phyloP scores from a whole-genome alignment of 1,140 invertebrate species.

The Bombus balteatus region DNA sequence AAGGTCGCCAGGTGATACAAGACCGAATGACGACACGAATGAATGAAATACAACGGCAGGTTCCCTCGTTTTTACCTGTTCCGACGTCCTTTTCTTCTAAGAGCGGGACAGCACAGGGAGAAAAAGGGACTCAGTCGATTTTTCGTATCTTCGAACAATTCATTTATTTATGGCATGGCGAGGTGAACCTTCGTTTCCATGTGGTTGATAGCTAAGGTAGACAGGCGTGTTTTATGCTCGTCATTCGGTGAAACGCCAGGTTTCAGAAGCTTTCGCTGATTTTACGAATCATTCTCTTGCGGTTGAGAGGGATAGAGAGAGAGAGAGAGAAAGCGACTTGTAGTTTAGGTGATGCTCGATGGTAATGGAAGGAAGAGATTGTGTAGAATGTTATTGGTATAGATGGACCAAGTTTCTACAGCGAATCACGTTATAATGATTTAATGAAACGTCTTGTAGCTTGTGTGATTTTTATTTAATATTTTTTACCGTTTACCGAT shows the following conservation, averaged over 20 bases:
- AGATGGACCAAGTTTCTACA: no score
- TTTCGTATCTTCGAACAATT: constrained; percentile 14
- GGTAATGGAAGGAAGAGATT: no score
- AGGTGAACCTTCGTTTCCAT: not conserved
- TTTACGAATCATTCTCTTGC: not conserved
- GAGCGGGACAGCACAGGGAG: not conserved
- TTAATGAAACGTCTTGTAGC: no score
- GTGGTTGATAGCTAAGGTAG: not conserved
- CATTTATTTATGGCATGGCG: not conserved
- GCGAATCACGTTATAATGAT: no score
- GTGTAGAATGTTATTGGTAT: no score
- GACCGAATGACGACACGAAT: not conserved
- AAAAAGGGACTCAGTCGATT: not conserved
- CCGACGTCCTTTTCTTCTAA: not conserved
- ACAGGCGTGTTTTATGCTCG: not conserved
- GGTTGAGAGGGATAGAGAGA: no score
- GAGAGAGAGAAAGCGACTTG: no score
- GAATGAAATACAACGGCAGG: constrained; percentile 39
- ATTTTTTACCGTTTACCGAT: no score
- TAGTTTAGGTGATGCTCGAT: no score
- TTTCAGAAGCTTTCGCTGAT: not conserved
- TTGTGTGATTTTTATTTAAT: no score
- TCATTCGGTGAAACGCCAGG: not conserved
- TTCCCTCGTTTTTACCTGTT: constrained; percentile 43
- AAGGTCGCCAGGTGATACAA: constrained; percentile 45